Conservation (phyloP, 2,888 invertebrate species). For the Anoplius nigerrimus region DNA sequence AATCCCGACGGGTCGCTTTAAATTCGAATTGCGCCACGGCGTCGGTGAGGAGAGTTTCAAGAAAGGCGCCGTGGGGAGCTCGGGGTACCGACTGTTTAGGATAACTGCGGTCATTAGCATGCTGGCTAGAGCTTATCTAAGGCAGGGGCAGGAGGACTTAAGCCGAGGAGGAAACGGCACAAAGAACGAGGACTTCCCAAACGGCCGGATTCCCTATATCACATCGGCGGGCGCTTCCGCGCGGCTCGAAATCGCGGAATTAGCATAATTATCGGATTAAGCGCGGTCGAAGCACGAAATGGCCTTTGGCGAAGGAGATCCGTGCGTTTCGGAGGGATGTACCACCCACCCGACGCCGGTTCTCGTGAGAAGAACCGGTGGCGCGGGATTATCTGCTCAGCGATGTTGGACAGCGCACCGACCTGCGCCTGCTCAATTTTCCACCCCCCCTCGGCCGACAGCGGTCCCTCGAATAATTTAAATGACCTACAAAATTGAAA, state of each 20-base stretch:
- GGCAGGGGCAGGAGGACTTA: constrained; percentile 23
- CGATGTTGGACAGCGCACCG: no score
- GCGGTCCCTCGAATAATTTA: no score
- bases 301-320: no score
- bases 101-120: constrained; percentile 53
- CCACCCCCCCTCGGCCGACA: no score
- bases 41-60: constrained; percentile 25
- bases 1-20: constrained; percentile 31
- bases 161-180: constrained; percentile 14
- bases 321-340: no score
- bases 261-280: constrained; percentile 53
- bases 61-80: constrained; percentile 25
- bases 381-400: not conserved
- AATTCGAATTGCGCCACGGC: constrained; percentile 24
- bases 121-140: constrained; percentile 48
- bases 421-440: no score
- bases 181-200: constrained; percentile 26
- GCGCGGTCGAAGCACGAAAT: constrained; percentile 16
- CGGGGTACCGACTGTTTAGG: constrained; percentile 46
- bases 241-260: constrained; percentile 38
- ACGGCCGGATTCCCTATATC: constrained; percentile 30
- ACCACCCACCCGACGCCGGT: no score
- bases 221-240: constrained; percentile 30
- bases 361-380: not conserved
- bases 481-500: no score